Evolutionary conservation across 2,888 invertebrate species (phyloP), one percentile per base, ranked within the genome.

Genomic region (Drosophila prostipennis): DNA sequence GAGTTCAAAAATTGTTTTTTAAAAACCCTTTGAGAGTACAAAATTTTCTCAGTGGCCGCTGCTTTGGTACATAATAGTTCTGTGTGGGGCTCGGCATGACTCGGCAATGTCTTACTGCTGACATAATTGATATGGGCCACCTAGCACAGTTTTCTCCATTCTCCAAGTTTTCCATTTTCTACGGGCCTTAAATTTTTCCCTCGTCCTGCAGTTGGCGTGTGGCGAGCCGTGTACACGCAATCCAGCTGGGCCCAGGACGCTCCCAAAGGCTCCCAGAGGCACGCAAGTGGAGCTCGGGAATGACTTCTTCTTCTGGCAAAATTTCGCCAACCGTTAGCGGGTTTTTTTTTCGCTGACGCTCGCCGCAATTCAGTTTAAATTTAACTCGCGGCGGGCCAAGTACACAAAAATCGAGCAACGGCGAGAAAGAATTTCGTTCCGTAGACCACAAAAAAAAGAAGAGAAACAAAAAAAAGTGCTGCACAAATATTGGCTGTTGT

Each of bases 331-430:
- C 74, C 74, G 73, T 72, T 76, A 77, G 77, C 70, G 76, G 72
- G 57, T 61, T 74, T 59, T 55, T 58, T 74, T 71, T 69, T 14
- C 72, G 59, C 79, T 77, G 76, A 71, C 74, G 61, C 53, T 78
- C 16, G 48, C 46, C 61, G 56, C 36, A 43, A 76, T 89, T 89
- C 80, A 89, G 89, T 89, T 89, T 88, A 88, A 89, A 81, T 80
- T 85, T 78, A 90, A 86, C 90, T 82, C 78, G 88, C 89, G 81
- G 82, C 79, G 87, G 71, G 80, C 78, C 59, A 83, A 84, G 74
- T 81, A 78, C 87, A 61, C 52, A 43, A 63, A 61, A 45, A 2
- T 48, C 72, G 36, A 46, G 54, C 43, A 26, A 23, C 43, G 40
- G 51, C 68, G 60, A 55, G 59, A 64, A 70, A 36, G 70, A 54